phyloP scores from a whole-genome alignment of 2,797 vertebrate genomes.

The Amblyopsis hoosieri region DNA sequence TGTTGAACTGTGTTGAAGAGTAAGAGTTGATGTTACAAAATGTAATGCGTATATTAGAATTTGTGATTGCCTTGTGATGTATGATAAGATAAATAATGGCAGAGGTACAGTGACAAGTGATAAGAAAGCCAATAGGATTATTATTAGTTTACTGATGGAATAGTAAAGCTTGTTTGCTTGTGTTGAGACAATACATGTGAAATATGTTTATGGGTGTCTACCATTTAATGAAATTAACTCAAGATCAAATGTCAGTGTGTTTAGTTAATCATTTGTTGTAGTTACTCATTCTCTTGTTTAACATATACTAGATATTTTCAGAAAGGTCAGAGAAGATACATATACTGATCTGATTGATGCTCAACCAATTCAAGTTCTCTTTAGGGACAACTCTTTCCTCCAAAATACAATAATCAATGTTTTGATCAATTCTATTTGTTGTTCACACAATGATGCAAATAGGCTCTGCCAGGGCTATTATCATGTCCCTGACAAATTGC shows the following conservation, averaged over 20 bases:
- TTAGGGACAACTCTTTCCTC: constrained; percentile 61
- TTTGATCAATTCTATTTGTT: constrained; percentile 77
- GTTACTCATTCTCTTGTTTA: constrained; percentile 25
- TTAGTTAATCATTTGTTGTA: constrained; percentile 6
- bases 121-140: not conserved
- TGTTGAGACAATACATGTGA: not conserved
- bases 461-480: constrained; percentile 61
- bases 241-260: not conserved
- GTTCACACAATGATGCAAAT: constrained; percentile 76
- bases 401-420: constrained; percentile 74
- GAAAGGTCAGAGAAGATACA: constrained; percentile 62
- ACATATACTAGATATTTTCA: constrained; percentile 34
- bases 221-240: not conserved
- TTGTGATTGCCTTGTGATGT: constrained; percentile 9
- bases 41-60: constrained; percentile 28
- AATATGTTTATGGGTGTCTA: not conserved
- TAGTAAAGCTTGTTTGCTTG: not conserved
- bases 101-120: not conserved
- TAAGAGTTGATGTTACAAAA: constrained; percentile 23
- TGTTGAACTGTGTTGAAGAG: too few species aligned
- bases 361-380: constrained; percentile 43
- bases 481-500: constrained; percentile 75
- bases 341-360: constrained; percentile 50
- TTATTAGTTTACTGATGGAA: not conserved
- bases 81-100: constrained; percentile 34